phyloP scores from a whole-genome alignment of 2,797 vertebrate species.

The Acomys russatus region DNA sequence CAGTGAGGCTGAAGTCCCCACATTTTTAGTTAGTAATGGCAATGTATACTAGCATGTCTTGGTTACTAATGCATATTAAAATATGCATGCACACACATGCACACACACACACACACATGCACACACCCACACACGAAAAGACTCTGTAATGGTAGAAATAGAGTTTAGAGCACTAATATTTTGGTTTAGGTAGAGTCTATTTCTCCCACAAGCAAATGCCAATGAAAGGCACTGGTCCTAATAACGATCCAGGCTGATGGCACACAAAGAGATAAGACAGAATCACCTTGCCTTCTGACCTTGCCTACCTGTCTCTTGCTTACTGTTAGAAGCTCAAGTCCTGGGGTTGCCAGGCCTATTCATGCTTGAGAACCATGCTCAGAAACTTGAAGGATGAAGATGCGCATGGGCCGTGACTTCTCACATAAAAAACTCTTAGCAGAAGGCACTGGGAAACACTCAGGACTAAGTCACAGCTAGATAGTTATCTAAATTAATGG shows the following conservation, averaged over 20 bases:
- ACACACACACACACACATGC: background rate
- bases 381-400: slow-evolving; percentile 14
- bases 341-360: background rate
- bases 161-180: background rate
- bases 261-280: background rate
- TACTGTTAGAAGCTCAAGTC: background rate
- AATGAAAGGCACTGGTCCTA: background rate
- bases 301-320: background rate
- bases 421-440: slow-evolving; percentile 30
- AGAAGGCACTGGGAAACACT: background rate
- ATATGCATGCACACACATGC: background rate
- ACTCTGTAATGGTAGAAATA: background rate
- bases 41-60: background rate
- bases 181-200: background rate
- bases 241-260: background rate
- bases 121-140: background rate
- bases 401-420: background rate
- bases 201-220: slow-evolving; percentile 11
- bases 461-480: background rate
- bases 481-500: background rate
- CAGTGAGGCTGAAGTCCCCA: background rate
- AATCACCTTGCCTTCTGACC: background rate
- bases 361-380: background rate
- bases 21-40: background rate
- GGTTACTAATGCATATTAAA: slow-evolving; percentile 17